Conservation (phyloP, 2,888 invertebrate genomes). For the Brachynemurus nebulosus region DNA sequence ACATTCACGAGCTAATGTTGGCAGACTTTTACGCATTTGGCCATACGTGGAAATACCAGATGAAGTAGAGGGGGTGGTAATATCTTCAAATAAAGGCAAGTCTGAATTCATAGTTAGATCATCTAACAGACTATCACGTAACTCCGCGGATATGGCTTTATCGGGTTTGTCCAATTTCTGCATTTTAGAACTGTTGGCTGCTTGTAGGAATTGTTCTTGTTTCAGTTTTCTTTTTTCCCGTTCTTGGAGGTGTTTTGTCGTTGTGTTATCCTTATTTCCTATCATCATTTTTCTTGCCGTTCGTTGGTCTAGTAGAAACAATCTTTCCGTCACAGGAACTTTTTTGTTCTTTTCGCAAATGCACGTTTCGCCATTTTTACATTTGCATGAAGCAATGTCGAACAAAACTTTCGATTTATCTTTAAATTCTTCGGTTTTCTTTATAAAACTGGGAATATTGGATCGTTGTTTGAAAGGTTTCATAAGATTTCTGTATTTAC, state of each 20-base stretch:
- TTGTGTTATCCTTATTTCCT: neutral
- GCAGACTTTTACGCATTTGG: neutral
- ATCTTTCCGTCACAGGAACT: neutral
- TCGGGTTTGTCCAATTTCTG: too few species aligned
- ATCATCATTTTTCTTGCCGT: neutral
- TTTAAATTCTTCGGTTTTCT: neutral
- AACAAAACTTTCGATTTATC: neutral
- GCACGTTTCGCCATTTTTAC: neutral
- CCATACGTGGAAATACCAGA: too few species aligned
- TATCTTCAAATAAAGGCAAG: neutral
- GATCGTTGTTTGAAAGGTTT: neutral
- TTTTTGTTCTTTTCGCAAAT: neutral
- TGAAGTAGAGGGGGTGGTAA: neutral
- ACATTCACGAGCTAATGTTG: constrained; percentile 11
- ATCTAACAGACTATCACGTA: too few species aligned
- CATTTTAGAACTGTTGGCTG: too few species aligned
- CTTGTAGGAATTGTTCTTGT: neutral
- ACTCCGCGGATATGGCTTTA: too few species aligned
- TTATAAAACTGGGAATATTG: neutral
- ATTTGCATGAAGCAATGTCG: neutral
- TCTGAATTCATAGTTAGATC: neutral
- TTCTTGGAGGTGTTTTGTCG: neutral
- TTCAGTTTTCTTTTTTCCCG: neutral
- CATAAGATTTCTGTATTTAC: neutral
- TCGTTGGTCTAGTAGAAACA: neutral